Conservation (phyloP, 2,113 vertebrate species). For the Periophthalmus modestus region DNA sequence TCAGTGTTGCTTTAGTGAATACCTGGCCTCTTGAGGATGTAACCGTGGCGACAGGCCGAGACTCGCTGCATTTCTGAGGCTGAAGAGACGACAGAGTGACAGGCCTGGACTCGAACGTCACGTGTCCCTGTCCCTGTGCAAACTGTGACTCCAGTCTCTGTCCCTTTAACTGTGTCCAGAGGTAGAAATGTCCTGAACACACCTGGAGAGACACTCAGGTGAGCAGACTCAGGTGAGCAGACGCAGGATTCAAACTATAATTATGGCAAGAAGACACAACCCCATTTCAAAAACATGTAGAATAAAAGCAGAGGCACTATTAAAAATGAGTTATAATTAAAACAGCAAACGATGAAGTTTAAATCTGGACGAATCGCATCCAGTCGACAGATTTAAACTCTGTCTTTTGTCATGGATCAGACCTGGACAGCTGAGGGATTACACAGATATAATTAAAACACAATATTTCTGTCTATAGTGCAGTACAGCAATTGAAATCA, state of each 20-base stretch:
- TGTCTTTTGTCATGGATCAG: too few relatives aligned
- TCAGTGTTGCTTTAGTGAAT: constrained; percentile 17
- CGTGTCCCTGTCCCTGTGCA: not conserved
- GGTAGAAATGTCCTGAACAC: not conserved
- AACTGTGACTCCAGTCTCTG: not conserved
- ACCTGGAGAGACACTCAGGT: not conserved
- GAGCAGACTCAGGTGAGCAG: not conserved
- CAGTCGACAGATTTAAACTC: too few relatives aligned
- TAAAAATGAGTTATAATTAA: not conserved
- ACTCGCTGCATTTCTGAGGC: constrained; percentile 21
- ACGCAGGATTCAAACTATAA: not conserved
- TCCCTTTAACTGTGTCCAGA: not conserved
- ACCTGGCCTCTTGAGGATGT: constrained; percentile 32
- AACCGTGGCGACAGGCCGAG: constrained; percentile 30
- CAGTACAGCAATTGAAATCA: too few relatives aligned
- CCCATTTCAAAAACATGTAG: not conserved
- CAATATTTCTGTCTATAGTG: not conserved
- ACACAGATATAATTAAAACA: not conserved
- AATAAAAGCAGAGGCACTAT: too few relatives aligned
- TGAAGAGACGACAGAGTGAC: not conserved
- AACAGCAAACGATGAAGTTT: too few relatives aligned
- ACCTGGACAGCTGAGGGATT: too few relatives aligned
- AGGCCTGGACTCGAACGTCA: constrained; percentile 5
- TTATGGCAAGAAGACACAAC: not conserved
- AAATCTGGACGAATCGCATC: too few relatives aligned